A percentile compares a stretch with the other conserved stretches of the same genome.
These are phyloP conservation scores for Nemurella pictetii DNA, from an alignment of 2,888 invertebrate species.

Conservation along the genomic window DNA sequence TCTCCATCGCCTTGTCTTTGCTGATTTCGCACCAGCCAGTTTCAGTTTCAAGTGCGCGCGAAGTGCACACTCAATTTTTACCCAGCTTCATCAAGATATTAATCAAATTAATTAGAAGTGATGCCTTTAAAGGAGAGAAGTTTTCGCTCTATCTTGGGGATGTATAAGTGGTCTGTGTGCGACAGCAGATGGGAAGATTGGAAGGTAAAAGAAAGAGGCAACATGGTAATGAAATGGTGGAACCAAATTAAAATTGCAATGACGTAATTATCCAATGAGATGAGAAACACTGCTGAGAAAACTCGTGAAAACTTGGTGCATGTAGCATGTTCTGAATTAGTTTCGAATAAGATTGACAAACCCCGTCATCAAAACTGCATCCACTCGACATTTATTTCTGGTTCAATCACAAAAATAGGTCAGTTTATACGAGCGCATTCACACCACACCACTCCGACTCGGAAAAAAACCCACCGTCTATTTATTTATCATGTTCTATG, in stretches of 20 bases:
- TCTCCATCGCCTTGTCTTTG: not conserved
- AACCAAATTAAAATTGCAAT: not conserved
- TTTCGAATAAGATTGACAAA: not conserved
- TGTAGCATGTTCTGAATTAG: too few species aligned
- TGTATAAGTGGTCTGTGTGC: slow-evolving; percentile 19
- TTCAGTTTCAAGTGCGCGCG: not conserved
- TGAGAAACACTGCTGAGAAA: too few species aligned
- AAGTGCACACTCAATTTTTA: not conserved
- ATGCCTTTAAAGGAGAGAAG: not conserved
- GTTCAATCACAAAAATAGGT: not conserved
- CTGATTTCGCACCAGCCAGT: not conserved
- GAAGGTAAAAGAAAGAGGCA: slow-evolving; percentile 3
- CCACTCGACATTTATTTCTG: not conserved
- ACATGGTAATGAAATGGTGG: not conserved
- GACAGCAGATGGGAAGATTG: slow-evolving; percentile 16
- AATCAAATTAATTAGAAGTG: not conserved
- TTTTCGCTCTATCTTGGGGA: not conserved
- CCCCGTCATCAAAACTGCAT: not conserved
- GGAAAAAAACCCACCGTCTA: not conserved
- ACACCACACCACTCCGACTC: not conserved
- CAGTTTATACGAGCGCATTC: not conserved
- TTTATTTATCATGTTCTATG: not conserved
- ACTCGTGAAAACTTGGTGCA: too few species aligned
- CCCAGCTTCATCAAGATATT: not conserved
- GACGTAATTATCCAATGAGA: not conserved